Evolutionary conservation across 2,888 invertebrate genomes (phyloP).

Genomic region (Hirudinaria manillensis): DNA sequence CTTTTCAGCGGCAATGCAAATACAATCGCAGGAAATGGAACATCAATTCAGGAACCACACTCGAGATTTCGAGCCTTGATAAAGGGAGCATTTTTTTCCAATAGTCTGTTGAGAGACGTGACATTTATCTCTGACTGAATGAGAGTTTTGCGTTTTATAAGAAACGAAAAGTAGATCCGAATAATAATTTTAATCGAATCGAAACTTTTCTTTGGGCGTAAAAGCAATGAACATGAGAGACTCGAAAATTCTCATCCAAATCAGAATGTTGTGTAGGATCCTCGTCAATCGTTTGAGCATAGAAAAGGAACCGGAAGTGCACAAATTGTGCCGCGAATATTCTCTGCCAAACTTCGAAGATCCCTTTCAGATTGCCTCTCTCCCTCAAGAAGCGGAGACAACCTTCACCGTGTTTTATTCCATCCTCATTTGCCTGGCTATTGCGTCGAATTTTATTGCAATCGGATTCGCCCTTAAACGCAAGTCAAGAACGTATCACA

Average conservation of each 20-base stretch:
- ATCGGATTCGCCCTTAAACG: background rate
- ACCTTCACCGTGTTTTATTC: constrained; percentile 7
- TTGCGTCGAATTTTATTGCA: background rate
- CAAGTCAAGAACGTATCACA: constrained; percentile 3
- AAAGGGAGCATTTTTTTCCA: too few relatives aligned
- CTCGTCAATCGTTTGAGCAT: background rate
- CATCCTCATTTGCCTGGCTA: background rate
- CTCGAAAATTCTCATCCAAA: background rate
- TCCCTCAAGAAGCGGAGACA: background rate
- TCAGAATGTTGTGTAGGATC: constrained; percentile 18
- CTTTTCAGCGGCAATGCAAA: too few relatives aligned
- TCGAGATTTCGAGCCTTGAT: too few relatives aligned
- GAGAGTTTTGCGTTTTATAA: too few relatives aligned
- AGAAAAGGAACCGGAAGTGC: background rate
- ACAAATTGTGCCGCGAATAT: background rate
- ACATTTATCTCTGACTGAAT: too few relatives aligned
- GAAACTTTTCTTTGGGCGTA: too few relatives aligned
- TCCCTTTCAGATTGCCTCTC: background rate
- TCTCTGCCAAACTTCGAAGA: background rate
- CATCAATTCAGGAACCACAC: too few relatives aligned
- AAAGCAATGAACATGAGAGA: background rate
- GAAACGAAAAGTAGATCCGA: too few relatives aligned
- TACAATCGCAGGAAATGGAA: too few relatives aligned
- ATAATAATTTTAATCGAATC: too few relatives aligned
- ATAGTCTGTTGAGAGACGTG: too few relatives aligned